Conservation (phyloP, 2,113 vertebrate genomes). For the Elanus axillaris region DNA sequence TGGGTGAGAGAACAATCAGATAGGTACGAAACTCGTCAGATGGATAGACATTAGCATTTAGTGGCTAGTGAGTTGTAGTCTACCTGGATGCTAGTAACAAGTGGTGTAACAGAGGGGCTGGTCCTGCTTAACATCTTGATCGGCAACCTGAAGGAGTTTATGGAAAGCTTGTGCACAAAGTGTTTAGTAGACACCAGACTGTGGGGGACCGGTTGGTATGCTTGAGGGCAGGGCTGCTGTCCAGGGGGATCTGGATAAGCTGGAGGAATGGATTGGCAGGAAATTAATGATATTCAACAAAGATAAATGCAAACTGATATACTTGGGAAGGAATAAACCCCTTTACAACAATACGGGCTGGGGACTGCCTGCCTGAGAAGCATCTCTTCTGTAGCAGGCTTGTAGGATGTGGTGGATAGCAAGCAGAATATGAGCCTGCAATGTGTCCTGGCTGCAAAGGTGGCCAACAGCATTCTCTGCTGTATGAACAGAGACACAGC, state of each 20-base stretch:
- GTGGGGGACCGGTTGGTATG: background rate
- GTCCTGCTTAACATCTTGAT: background rate
- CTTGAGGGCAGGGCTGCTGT: background rate
- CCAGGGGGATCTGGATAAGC: background rate
- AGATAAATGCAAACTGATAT: background rate
- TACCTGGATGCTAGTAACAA: background rate
- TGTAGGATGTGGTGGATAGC: background rate
- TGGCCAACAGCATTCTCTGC: background rate
- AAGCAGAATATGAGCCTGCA: background rate
- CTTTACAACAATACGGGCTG: background rate
- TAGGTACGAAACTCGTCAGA: background rate
- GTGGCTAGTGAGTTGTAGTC: background rate
- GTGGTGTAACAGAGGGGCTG: background rate
- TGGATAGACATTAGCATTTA: background rate
- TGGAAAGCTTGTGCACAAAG: background rate
- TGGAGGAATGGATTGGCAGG: background rate
- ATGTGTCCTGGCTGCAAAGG: background rate
- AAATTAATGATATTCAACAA: background rate
- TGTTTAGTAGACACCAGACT: background rate
- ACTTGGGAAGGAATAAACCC: background rate
- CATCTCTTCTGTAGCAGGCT: background rate
- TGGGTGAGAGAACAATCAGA: background rate
- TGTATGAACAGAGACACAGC: background rate
- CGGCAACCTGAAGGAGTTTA: background rate
- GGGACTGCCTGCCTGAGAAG: background rate